Evolutionary conservation across 2,888 invertebrate species (phyloP).

Genomic region (Ethmia dodecea): DNA sequence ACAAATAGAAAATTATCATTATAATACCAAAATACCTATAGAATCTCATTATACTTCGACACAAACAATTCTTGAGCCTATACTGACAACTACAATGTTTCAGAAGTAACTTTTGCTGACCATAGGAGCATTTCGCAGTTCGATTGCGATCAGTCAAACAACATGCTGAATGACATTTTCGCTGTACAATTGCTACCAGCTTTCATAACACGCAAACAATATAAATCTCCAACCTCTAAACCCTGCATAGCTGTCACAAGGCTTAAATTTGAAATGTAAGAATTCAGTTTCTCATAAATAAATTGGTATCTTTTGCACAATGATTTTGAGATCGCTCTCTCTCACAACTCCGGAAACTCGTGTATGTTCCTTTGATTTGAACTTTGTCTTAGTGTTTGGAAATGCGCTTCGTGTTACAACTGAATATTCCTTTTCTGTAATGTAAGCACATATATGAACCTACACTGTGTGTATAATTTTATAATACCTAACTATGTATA

Average conservation of each 20-base stretch:
- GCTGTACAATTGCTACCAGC: slow-evolving; percentile 21
- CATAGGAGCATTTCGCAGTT: slow-evolving; percentile 35
- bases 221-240: slow-evolving; percentile 3
- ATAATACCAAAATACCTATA: too few species aligned
- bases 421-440: slow-evolving; percentile 1
- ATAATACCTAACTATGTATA: too few species aligned
- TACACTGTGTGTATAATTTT: too few species aligned
- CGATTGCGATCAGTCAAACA: slow-evolving; percentile 55
- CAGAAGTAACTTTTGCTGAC: slow-evolving; percentile 34
- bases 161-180: slow-evolving; percentile 47
- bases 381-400: slow-evolving; percentile 14
- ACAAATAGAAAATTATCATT: too few species aligned
- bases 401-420: slow-evolving; percentile 8
- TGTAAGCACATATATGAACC: too few species aligned
- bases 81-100: too few species aligned
- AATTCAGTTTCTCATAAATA: not conserved
- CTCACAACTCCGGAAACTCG: slow-evolving; percentile 11
- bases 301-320: slow-evolving; percentile 9
- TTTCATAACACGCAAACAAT: not conserved
- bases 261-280: slow-evolving; percentile 3
- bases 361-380: slow-evolving; percentile 15
- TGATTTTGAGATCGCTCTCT: slow-evolving; percentile 18
- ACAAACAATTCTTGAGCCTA: too few species aligned
- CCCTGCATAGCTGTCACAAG: slow-evolving; percentile 1
- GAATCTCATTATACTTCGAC: too few species aligned